Evolutionary conservation across 2,797 vertebrate species (phyloP).

Genomic region (Microcaecilia unicolor): DNA sequence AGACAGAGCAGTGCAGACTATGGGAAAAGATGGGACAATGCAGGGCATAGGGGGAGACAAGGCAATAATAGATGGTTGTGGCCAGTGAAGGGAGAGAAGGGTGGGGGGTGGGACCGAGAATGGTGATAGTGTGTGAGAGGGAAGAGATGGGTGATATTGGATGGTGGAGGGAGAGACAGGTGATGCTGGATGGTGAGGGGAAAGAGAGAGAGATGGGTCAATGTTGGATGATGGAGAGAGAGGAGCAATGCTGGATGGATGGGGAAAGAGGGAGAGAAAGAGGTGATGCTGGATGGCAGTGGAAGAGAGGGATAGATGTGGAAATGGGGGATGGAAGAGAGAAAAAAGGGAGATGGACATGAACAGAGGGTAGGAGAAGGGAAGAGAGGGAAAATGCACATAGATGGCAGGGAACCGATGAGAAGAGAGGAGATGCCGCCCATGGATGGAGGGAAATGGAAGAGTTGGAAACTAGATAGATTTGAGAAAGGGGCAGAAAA

Average conservation of each 20-base stretch:
- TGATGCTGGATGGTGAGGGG: background rate
- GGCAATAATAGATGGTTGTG: background rate
- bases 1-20: background rate
- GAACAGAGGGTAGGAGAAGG: background rate
- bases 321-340: background rate
- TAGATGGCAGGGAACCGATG: no score
- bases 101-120: background rate
- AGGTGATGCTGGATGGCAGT: no score
- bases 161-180: background rate
- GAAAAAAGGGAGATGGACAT: background rate
- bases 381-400: background rate
- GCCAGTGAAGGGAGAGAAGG: background rate
- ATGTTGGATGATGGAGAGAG: background rate
- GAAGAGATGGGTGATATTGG: no score
- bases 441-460: no score
- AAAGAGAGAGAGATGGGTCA: background rate
- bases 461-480: no score
- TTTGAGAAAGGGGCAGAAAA: no score
- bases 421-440: no score
- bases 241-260: background rate
- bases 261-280: background rate
- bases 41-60: background rate
- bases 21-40: background rate
- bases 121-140: no score
- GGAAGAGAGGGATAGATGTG: background rate